Percentiles rank a stretch among this genome's conserved stretches.
Conservation (phyloP, 2,113 vertebrate genomes). For the Campylomormyrus tamandua region DNA sequence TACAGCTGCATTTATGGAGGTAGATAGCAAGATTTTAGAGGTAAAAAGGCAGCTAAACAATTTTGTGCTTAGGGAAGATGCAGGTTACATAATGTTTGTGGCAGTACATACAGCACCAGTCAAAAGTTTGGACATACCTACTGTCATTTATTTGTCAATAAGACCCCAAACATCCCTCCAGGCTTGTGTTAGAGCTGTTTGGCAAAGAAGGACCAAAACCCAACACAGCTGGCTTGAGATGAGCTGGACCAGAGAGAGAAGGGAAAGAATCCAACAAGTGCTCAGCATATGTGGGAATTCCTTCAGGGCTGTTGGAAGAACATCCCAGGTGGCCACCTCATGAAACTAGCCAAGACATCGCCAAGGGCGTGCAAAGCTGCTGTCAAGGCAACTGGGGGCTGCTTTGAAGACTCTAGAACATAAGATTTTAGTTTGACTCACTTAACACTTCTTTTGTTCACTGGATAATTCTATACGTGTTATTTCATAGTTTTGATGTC, state of each 20-base stretch:
- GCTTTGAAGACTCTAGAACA: not conserved
- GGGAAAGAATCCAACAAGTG: not conserved
- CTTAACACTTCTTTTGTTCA: not conserved
- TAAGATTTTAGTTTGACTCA: not conserved
- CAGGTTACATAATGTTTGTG: slow-evolving; percentile 29
- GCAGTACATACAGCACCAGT: slow-evolving; percentile 21
- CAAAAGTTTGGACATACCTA: not conserved
- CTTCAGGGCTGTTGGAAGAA: not conserved
- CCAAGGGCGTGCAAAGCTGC: not conserved
- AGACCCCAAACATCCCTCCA: not conserved
- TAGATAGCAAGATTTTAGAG: slow-evolving; percentile 60
- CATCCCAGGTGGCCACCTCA: not conserved
- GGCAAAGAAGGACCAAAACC: not conserved
- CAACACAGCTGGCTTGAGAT: not conserved
- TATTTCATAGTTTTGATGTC: not conserved
- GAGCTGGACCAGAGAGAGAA: not conserved
- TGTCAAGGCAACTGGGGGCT: not conserved
- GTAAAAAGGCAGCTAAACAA: slow-evolving; percentile 44
- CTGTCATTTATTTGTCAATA: not conserved
- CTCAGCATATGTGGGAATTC: not conserved
- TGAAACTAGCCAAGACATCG: not conserved
- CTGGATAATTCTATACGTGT: not conserved
- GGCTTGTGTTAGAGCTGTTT: not conserved
- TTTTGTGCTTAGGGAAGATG: slow-evolving; percentile 49
- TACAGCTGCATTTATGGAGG: slow-evolving; percentile 55